Base-by-base conservation (phyloP, 2,888 invertebrate genomes). In the Abrostola tripartita region DNA sequence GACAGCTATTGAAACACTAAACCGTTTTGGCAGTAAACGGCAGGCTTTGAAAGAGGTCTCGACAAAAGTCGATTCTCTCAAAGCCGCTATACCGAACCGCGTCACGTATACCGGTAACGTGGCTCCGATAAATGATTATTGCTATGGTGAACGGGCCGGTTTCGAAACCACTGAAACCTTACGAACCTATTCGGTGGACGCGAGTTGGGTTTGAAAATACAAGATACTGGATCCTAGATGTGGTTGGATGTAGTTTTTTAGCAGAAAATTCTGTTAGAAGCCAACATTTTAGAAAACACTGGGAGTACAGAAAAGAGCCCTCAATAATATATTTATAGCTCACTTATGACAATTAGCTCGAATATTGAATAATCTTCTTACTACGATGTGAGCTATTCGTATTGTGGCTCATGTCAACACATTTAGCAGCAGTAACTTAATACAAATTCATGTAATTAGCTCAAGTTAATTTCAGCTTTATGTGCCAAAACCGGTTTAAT, bases 51-150 rank as follows among this genome's bases (percentile, higher is more conserved):
- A 68, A 76, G 68, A 71, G 72, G 68, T 65, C 42, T 53, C 61
- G 72, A 68, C 73, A 83, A 81, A 79, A 82, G 81, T 75, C 81
- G 75, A 75, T 83, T 79, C 77, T 72, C 72, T 76, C 63, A 73
- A 76, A 73, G 62, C 71, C 65, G 52, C 76, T 63, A 79, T 87
- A 87, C 67, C 70, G 58, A 88, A 81, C 76, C 88, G 61, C 80
- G 75, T 88, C 90, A 90, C 90, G 90, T 90, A 71, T 84, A 59
- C 42, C 47, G 60, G 78, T 79, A 85, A 78, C 76, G 79, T 68
- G 57, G 68, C 60, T 77, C 79, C 85, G 78, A 87, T 89, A 90
- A 90, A 90, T 87, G 89, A 87, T 88, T 89, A 90, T 89, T 87
- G 84, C 85, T 72, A 74, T 79, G 78, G 80, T 78, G 84, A 85